Evolutionary conservation across 2,797 vertebrate genomes (phyloP), one percentile per base, ranked within the genome.

Genomic region (Lindbergichthys nudifrons): DNA sequence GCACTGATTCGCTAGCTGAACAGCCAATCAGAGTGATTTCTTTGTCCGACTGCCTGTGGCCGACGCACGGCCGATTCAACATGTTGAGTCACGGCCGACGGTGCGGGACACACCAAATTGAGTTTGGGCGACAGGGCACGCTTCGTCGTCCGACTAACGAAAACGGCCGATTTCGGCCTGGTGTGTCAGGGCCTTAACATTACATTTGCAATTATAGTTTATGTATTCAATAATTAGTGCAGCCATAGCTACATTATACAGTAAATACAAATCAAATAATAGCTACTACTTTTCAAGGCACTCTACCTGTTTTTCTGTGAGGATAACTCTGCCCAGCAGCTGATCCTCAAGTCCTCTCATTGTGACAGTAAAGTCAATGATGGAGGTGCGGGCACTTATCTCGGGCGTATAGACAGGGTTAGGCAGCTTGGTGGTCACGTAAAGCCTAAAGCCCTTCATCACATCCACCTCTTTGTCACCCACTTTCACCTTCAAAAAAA

Each of bases 361-460:
- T 43, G 97, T 99, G 75, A 99, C 97, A 0, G 97, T 98, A 88
- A 99, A 99, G 90, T 99, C 97, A n/a, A 99, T 97, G 82, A 99
- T 96, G 70, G 97, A 96, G 26, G 96, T 97, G 30, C 96, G 96
- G 62, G 98, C 97, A 19, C 96, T 98, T 77, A 99, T 96, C 93
- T 99, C 98, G 0, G 97, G 98, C 47, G 97, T 97, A 51, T 98
- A 99, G 8, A 93, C 94, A 0, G 98, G 98, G 87, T 98, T 99
- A 56, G 97, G 95, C 59, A 99, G 92, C 80, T 98, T 97, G 68
- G 97, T 98, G 65, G 97, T 99, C 76, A 99, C 92, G 72, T 97
- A 99, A 21, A 99, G 95, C 74, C 91, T 95, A 91, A 99, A 99
- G 26, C 96, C 96, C 73, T 94, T 94, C 97, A 98, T 96, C 69